Percentiles rank a stretch among this genome's conserved stretches.
Conservation (phyloP, 2,797 vertebrate genomes). For the Typhlichthys eigenmanni region DNA sequence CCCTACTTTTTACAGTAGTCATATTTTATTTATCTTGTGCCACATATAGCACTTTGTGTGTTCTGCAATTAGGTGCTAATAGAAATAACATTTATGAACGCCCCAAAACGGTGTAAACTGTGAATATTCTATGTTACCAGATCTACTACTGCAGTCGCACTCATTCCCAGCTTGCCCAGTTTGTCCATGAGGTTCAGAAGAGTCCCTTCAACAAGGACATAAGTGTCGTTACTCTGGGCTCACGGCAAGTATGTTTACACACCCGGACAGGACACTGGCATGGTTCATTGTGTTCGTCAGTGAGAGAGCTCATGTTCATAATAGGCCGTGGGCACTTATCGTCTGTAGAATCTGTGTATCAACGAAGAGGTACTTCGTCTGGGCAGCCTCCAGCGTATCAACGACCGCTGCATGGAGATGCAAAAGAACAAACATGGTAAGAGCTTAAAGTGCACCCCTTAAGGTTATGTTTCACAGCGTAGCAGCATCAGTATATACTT, state of each 20-base stretch:
- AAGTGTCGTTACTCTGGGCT: constrained; percentile 87
- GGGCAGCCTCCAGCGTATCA: constrained; percentile 87
- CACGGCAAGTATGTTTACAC: constrained; percentile 83
- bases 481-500: too few relatives aligned
- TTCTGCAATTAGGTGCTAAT: too few relatives aligned
- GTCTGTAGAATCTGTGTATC: constrained; percentile 87
- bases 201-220: constrained; percentile 87
- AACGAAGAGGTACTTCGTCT: constrained; percentile 87
- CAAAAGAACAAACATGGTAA: constrained; percentile 90
- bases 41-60: too few relatives aligned
- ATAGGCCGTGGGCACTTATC: not conserved
- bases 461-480: too few relatives aligned
- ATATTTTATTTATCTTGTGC: too few relatives aligned
- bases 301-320: not conserved
- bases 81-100: too few relatives aligned
- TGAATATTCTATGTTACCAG: constrained; percentile 60
- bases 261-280: not conserved
- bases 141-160: constrained; percentile 99
- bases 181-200: constrained; percentile 93
- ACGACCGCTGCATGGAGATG: constrained; percentile 94
- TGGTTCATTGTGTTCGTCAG: not conserved
- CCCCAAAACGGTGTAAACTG: not conserved
- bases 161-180: constrained; percentile 96
- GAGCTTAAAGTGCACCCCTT: constrained; percentile 10
- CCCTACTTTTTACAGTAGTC: too few relatives aligned